Base-by-base conservation (phyloP, 2,113 vertebrate species). In the Sander lucioperca region DNA sequence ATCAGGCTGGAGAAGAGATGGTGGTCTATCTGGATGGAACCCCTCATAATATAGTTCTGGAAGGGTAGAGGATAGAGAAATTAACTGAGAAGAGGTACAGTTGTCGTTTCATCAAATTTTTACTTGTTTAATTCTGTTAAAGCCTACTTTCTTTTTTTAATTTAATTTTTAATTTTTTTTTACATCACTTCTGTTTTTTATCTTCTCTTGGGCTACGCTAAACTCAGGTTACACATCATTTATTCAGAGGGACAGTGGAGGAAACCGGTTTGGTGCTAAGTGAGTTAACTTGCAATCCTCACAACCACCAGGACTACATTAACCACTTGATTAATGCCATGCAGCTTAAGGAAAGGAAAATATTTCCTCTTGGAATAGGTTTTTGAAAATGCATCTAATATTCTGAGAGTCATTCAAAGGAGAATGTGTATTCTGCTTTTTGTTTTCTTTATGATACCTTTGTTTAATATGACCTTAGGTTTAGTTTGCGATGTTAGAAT, bases 1-100 rank as follows among this genome's bases (percentile, higher is more conserved):
- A 90, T 43, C 85, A 90, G 79, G 66, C 51, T 9, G 88, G 95
- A 84, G 93, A 95, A 6, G 96, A 96, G 89, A 96, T 98, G 95
- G 96, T 98, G 84, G 97, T 98, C 30, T 99, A 97, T 82, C 94
- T 97, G 53, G 96, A 97, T 62, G 92, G 95, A 30, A 85, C 92
- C 5, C 91, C 95, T 33, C 92, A 95, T 18, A 91, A 89, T 51
- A 73, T 90, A 1, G 84, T 94, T n/a, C 83, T 93, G 74, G 93
- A 94, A 64, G 88, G 89, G 19, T 90, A 85, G 77, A 61, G 8
- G 16, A 58, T 27, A 57, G 39, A 74, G 18, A 51, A 16, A 33
- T 43, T 4, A 36, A 25, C 14, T 50, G 10, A 1, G 58, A 51
- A 11, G 30, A 73, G 43, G 25, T 45, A 15, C 45, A 47, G 63